A percentile compares a stretch with the other conserved stretches of the same genome.
Conservation (phyloP, 2,888 invertebrate genomes). For the Protophormia terraenovae region DNA sequence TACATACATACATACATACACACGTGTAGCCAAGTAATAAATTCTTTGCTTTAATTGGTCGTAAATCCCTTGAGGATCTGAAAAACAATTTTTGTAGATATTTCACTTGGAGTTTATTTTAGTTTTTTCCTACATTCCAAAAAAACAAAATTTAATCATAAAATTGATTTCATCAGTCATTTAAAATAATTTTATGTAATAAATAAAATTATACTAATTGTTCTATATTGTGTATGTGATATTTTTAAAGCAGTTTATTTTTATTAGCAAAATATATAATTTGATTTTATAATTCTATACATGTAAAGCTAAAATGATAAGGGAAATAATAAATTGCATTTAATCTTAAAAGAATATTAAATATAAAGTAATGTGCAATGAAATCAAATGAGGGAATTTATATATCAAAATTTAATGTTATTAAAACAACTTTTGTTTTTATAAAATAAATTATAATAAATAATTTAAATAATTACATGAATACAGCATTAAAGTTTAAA, state of each 20-base stretch:
- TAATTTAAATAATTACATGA: too few species aligned
- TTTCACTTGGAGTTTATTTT: not conserved
- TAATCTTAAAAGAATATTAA: not conserved
- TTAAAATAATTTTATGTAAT: conserved; percentile 30
- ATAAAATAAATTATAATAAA: too few species aligned
- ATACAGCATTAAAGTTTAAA: too few species aligned
- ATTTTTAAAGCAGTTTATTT: not conserved
- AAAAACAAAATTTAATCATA: conserved; percentile 9
- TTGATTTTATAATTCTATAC: not conserved
- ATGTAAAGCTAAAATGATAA: not conserved
- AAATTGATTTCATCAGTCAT: conserved; percentile 48
- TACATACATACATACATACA: not conserved
- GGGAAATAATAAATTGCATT: not conserved
- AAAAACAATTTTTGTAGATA: conserved; percentile 12
- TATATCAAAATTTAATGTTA: too few species aligned
- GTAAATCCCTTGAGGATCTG: conserved; percentile 68
- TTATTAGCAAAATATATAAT: not conserved
- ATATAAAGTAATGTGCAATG: not conserved
- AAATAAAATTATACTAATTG: conserved; percentile 31
- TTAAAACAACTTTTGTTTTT: too few species aligned
- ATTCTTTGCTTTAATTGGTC: conserved; percentile 70
- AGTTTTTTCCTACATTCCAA: not conserved
- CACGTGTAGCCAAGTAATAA: not conserved
- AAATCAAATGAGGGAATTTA: too few species aligned
- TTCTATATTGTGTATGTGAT: not conserved